Evolutionary conservation across 2,113 vertebrate genomes (phyloP), one percentile per base, ranked within the genome.

Genomic region (Melozone crissalis): DNA sequence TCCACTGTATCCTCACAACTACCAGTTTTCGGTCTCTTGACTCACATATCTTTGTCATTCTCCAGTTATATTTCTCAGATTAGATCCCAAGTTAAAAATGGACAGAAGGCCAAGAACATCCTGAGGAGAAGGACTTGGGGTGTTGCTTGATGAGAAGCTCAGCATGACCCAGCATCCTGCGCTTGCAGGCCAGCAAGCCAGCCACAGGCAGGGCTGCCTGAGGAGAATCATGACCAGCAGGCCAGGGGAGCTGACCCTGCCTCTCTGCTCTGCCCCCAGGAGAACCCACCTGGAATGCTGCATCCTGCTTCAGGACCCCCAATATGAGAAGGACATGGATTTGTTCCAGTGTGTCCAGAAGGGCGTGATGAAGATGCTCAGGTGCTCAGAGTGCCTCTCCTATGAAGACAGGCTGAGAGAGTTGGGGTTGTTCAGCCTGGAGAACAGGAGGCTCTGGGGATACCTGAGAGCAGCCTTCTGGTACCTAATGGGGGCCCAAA

Each of bases 281-380:
- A 75, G n/a, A 75, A 7, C 55, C 11, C 28, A 22, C 24, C 33
- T 18, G 39, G 28, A 68, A 33, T 46, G 35, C 41, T 83, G 63
- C 26, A 19, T 6, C 41, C 71, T 55, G 6, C 26, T 37, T 47
- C 47, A 55, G 71, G 18, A 54, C 10, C 8, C 30, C 26, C n/a
- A 19, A 0, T 3, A 13, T 1, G 55, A 31, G 39, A 19, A 49
- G 12, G 21, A 43, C 8, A 19, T 23, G 41, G 41, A 55, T n/a
- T 46, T 43, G n/a, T 14, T 31, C 30, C 47, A 57, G 12, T 5
- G 8, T 28, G 21, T 37, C 26, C 57, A 43, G 72, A 49, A 57
- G 18, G 30, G 20, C 8, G 10, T 62, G 13, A 23, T 33, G 10
- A 37, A 37, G 18, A 57, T 37, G 30, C 16, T 41, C 54, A n/a